These are phyloP conservation scores for Lepidotrigona ventralis DNA, from an alignment of 1,140 invertebrate genomes.

Conservation along the genomic window DNA sequence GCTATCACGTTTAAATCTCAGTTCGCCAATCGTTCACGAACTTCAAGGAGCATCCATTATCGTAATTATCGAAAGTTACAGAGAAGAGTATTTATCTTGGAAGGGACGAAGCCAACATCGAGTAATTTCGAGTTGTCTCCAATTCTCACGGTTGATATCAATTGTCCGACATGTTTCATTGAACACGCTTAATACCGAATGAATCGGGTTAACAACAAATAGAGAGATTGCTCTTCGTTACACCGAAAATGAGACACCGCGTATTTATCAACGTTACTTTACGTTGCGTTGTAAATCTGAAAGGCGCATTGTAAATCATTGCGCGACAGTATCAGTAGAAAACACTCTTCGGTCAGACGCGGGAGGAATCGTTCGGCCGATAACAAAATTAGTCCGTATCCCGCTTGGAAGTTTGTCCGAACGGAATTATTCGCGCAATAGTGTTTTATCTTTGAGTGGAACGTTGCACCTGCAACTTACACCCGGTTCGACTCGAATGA, in stretches of 20 bases:
- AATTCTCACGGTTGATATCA: not conserved
- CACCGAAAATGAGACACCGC: not conserved
- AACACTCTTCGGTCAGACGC: not conserved
- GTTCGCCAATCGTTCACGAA: not conserved
- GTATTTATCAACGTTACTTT: not conserved
- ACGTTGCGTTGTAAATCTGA: too few relatives aligned
- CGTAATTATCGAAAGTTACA: not conserved
- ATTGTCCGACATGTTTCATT: not conserved
- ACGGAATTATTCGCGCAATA: slow-evolving; percentile 32
- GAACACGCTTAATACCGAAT: not conserved
- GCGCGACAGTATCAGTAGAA: too few relatives aligned
- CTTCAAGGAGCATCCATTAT: not conserved
- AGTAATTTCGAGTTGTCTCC: not conserved
- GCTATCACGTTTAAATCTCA: too few relatives aligned
- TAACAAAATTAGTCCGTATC: slow-evolving; percentile 7
- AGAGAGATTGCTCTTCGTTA: not conserved
- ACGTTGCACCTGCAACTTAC: slow-evolving; percentile 47
- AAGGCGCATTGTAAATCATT: too few relatives aligned
- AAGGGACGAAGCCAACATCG: not conserved
- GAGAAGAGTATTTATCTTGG: not conserved
- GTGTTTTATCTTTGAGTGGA: slow-evolving; percentile 23
- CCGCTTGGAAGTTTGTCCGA: not conserved
- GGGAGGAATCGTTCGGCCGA: not conserved
- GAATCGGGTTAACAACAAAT: not conserved
- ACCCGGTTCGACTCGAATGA: slow-evolving; percentile 30